phyloP scores from a whole-genome alignment of 2,113 vertebrate genomes.

The Pampusana beccarii region DNA sequence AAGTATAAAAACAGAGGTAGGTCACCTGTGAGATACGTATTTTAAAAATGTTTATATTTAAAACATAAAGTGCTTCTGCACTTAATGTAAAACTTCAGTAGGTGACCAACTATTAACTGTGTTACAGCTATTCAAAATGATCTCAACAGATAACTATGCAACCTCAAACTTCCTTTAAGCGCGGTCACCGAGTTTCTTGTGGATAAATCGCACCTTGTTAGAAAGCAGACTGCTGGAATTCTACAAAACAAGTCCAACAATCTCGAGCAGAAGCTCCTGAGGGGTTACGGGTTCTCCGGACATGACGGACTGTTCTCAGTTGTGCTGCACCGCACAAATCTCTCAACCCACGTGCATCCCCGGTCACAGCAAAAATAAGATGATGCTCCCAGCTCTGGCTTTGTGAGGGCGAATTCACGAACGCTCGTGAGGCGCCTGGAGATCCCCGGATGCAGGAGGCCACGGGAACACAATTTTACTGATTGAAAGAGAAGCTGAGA shows the following conservation, averaged over 20 bases:
- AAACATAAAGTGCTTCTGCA: neutral
- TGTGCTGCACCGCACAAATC: neutral
- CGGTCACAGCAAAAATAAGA: accelerated
- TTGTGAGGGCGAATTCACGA: neutral
- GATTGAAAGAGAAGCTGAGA: accelerated
- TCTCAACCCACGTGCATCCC: accelerated
- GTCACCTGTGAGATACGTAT: neutral
- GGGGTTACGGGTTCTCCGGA: neutral
- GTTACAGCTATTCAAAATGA: neutral
- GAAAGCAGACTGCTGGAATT: neutral
- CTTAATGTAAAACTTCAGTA: neutral
- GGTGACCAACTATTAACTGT: neutral
- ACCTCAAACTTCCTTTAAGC: neutral
- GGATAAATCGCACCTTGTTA: neutral
- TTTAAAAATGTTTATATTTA: neutral
- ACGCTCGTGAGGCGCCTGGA: neutral
- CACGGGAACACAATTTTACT: accelerated
- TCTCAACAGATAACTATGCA: accelerated
- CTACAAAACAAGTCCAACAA: neutral
- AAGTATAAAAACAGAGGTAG: neutral
- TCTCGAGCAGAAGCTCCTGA: neutral
- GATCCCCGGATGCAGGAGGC: neutral
- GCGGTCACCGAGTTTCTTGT: accelerated
- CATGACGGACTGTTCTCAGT: accelerated
- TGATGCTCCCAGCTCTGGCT: accelerated